Conservation (phyloP, 1,140 invertebrate genomes). For the Zaprionus lachaisei region DNA sequence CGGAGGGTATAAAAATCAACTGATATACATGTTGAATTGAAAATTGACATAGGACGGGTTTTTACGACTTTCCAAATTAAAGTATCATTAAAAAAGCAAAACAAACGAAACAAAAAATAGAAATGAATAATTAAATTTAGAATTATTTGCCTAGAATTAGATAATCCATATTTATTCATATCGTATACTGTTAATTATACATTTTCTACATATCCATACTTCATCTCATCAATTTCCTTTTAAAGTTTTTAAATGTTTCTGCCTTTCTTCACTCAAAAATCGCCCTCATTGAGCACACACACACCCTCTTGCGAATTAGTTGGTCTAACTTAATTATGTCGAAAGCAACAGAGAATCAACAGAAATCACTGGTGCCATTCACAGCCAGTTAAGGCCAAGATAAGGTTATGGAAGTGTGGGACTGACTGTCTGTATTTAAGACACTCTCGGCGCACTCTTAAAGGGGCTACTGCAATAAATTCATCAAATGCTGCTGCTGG, state of each 20-base stretch:
- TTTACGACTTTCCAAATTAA: no score
- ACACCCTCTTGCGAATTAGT: conserved; percentile 38
- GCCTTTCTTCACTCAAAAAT: neutral
- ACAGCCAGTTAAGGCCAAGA: conserved; percentile 17
- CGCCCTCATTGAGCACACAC: neutral
- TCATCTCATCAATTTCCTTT: neutral
- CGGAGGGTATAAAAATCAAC: no score
- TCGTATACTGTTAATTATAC: neutral
- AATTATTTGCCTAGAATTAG: no score
- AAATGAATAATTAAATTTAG: no score
- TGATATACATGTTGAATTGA: neutral
- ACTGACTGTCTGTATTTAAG: conserved; percentile 24
- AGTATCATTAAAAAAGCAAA: no score
- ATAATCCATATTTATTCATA: neutral
- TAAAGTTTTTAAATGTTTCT: neutral
- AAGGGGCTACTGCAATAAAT: conserved; percentile 43
- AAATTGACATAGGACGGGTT: neutral
- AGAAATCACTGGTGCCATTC: conserved; percentile 72
- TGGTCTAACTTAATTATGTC: conserved; percentile 71
- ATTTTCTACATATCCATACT: neutral
- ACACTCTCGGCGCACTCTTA: conserved; percentile 3
- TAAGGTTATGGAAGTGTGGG: neutral
- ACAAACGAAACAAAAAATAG: no score
- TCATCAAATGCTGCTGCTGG: conserved; percentile 29
- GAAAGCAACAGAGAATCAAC: conserved; percentile 76